Evolutionary conservation across 2,113 vertebrate species (phyloP).

Genomic region (Typhlomys cinereus): DNA sequence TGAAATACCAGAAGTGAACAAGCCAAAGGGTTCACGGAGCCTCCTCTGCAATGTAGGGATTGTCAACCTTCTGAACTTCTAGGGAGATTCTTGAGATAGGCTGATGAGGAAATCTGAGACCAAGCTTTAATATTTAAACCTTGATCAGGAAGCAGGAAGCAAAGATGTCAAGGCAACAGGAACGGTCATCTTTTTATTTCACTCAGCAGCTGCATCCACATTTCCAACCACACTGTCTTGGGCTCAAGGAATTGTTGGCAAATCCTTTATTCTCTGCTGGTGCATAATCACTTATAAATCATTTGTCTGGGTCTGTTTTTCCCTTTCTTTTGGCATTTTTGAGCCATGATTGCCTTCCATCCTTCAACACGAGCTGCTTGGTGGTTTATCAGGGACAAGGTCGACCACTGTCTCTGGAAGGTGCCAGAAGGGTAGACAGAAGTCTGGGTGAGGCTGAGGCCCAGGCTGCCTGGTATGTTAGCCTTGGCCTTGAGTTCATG

Average conservation of each 20-base stretch:
- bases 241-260: slow-evolving; percentile 71
- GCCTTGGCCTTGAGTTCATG: slow-evolving; percentile 67
- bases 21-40: not conserved
- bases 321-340: slow-evolving; percentile 49
- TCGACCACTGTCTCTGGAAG: slow-evolving; percentile 46
- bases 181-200: slow-evolving; percentile 41
- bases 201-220: slow-evolving; percentile 46
- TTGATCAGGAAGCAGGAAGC: slow-evolving; percentile 38
- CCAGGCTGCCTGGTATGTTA: slow-evolving; percentile 69
- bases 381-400: slow-evolving; percentile 50
- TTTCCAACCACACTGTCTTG: slow-evolving; percentile 63
- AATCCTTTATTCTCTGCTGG: slow-evolving; percentile 74
- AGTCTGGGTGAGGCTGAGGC: slow-evolving; percentile 57
- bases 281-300: slow-evolving; percentile 41
- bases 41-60: not conserved
- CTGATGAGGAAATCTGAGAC: slow-evolving; percentile 43
- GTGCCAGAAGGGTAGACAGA: slow-evolving; percentile 55
- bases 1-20: slow-evolving; percentile 34
- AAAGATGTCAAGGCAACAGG: slow-evolving; percentile 4
- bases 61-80: not conserved
- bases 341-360: slow-evolving; percentile 54
- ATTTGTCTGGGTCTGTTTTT: slow-evolving; percentile 64
- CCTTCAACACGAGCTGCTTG: slow-evolving; percentile 38
- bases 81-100: slow-evolving; percentile 24
- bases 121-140: not conserved